These are phyloP conservation scores for Charadrius vociferus DNA, from an alignment of 2,113 vertebrate species.

Conservation along the genomic window DNA sequence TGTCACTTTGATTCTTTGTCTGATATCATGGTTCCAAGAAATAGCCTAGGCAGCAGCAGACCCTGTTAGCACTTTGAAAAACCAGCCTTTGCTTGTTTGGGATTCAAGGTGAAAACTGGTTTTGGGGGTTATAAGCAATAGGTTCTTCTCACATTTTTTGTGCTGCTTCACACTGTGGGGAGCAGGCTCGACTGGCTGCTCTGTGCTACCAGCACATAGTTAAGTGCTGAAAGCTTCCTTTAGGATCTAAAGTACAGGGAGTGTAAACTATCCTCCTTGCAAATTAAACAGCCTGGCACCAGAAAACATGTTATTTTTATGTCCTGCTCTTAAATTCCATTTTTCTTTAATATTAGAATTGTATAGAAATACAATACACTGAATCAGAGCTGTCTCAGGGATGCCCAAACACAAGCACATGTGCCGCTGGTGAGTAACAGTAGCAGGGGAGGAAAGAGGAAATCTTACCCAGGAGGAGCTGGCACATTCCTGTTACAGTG, in stretches of 20 bases:
- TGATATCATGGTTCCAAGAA: background rate
- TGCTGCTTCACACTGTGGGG: background rate
- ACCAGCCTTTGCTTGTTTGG: background rate
- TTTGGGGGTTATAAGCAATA: background rate
- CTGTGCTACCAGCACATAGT: background rate
- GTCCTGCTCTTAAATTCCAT: background rate
- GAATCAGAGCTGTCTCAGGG: background rate
- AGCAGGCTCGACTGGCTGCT: background rate
- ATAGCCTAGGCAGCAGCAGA: background rate
- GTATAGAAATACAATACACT: background rate
- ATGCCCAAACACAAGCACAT: background rate
- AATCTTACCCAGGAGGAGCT: background rate
- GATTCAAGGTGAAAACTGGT: background rate
- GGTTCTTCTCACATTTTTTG: background rate
- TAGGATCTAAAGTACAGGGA: background rate
- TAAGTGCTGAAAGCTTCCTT: background rate
- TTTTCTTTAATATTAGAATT: background rate
- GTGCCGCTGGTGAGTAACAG: background rate
- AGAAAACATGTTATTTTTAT: background rate
- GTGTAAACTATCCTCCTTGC: background rate
- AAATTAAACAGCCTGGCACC: background rate
- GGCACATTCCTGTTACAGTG: background rate
- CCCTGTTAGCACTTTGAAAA: background rate
- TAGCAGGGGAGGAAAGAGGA: background rate
- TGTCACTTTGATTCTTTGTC: constrained; percentile 35